Evolutionary conservation across 2,797 vertebrate species (phyloP).

Genomic region (Champsocephalus gunnari): DNA sequence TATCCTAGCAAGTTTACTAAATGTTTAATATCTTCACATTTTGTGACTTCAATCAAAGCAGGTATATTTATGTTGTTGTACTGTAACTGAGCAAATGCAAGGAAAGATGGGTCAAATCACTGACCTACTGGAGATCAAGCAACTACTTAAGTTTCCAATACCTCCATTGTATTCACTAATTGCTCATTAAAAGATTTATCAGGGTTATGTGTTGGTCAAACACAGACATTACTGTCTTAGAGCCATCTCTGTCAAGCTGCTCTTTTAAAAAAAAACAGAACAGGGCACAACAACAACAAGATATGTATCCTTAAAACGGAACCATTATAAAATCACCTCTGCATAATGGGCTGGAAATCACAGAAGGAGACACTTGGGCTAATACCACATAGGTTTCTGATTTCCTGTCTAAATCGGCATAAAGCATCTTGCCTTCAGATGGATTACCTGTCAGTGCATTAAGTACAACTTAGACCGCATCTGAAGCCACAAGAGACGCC

Average conservation of each 20-base stretch:
- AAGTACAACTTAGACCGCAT: slow-evolving; percentile 85
- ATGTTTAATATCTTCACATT: slow-evolving; percentile 14
- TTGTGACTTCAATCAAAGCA: neutral
- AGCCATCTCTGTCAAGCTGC: slow-evolving; percentile 20
- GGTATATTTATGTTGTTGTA: neutral
- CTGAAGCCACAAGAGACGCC: slow-evolving; percentile 81
- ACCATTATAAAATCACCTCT: slow-evolving; percentile 65
- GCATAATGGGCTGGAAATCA: slow-evolving; percentile 70
- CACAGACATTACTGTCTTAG: neutral
- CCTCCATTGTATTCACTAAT: neutral
- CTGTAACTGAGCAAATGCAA: neutral
- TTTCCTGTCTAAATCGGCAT: slow-evolving; percentile 84
- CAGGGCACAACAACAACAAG: slow-evolving; percentile 50
- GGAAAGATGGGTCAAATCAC: neutral
- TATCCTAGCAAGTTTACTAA: neutral
- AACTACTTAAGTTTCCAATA: neutral
- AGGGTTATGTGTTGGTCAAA: neutral
- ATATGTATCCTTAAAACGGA: slow-evolving; percentile 65
- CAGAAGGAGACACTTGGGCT: slow-evolving; percentile 68
- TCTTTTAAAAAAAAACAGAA: slow-evolving; percentile 32
- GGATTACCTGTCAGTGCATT: slow-evolving; percentile 87
- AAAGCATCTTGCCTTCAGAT: slow-evolving; percentile 82
- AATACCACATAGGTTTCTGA: slow-evolving; percentile 77
- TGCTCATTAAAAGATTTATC: too few species aligned
- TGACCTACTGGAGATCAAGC: neutral